phyloP scores from a whole-genome alignment of 2,888 invertebrate genomes.

The Augiades crinisus region DNA sequence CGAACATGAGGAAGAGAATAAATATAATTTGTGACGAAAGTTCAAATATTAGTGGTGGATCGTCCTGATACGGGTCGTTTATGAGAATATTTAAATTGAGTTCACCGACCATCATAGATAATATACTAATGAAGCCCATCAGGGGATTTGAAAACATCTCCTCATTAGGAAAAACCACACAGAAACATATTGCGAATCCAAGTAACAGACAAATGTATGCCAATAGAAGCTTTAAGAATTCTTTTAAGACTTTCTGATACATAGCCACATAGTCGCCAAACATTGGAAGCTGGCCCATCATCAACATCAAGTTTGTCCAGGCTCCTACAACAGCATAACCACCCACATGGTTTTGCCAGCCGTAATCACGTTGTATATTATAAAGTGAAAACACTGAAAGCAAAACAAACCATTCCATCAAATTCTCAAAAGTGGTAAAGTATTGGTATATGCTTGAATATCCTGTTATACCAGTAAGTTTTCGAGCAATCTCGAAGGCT shows the following conservation, averaged over 20 bases:
- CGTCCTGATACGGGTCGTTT: conserved; percentile 85
- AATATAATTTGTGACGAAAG: conserved; percentile 91
- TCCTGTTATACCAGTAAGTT: conserved; percentile 90
- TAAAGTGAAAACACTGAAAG: conserved; percentile 91
- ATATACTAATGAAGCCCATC: conserved; percentile 90
- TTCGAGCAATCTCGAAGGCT: conserved; percentile 88
- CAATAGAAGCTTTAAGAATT: conserved; percentile 90
- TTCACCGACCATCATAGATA: conserved; percentile 95
- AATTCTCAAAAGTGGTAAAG: conserved; percentile 90
- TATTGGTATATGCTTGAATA: conserved; percentile 90
- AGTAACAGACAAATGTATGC: conserved; percentile 92
- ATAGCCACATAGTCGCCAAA: conserved; percentile 95
- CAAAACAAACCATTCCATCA: conserved; percentile 93
- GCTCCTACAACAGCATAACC: conserved; percentile 92
- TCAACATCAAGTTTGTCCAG: conserved; percentile 93
- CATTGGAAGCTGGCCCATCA: conserved; percentile 93
- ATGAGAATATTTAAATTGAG: conserved; percentile 88
- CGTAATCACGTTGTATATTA: conserved; percentile 88
- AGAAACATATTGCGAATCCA: conserved; percentile 93
- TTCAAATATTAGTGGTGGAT: conserved; percentile 87
- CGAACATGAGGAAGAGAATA: conserved; percentile 89
- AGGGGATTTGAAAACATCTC: conserved; percentile 91
- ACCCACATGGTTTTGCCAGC: conserved; percentile 93
- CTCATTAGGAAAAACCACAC: conserved; percentile 91
- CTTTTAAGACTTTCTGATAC: conserved; percentile 92